Percentiles rank a stretch among this genome's conserved stretches.
These are phyloP conservation scores for Orius insidiosus DNA, from an alignment of 1,140 invertebrate species.

Conservation along the genomic window DNA sequence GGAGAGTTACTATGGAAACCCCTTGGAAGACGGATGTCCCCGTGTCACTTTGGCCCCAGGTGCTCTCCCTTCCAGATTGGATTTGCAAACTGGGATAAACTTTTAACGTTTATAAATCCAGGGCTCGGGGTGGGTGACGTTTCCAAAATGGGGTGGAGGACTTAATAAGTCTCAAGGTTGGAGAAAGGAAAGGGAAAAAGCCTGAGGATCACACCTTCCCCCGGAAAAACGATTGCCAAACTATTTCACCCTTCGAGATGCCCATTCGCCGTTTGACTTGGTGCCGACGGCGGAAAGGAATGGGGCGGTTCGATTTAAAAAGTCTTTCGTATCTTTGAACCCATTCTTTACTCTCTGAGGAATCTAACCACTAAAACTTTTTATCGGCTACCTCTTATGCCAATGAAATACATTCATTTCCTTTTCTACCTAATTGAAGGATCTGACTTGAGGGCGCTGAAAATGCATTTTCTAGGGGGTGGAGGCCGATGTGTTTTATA, in stretches of 20 bases:
- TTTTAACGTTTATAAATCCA: constrained; percentile 9
- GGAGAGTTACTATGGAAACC: constrained; percentile 6
- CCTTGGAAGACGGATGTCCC: constrained; percentile 6
- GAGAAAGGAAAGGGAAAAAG: background rate
- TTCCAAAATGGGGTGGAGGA: constrained; percentile 2
- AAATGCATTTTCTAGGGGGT: no score
- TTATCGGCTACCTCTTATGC: no score
- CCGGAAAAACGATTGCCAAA: constrained; percentile 5
- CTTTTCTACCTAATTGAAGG: no score
- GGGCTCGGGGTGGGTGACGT: background rate
- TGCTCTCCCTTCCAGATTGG: constrained; percentile 4
- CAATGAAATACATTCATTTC: no score
- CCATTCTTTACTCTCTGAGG: no score
- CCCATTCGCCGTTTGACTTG: no score
- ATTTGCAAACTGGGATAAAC: constrained; percentile 7
- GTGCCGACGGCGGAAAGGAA: no score
- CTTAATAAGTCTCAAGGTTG: constrained; percentile 2
- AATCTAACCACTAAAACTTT: no score
- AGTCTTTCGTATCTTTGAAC: no score
- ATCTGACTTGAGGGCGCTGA: no score
- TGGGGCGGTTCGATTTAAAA: no score
- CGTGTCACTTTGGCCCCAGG: background rate
- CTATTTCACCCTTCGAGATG: constrained; percentile 1
- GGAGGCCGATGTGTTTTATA: no score
- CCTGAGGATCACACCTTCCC: background rate